Conservation (phyloP, 2,113 vertebrate species). For the Nothocercus nigrocapillus region DNA sequence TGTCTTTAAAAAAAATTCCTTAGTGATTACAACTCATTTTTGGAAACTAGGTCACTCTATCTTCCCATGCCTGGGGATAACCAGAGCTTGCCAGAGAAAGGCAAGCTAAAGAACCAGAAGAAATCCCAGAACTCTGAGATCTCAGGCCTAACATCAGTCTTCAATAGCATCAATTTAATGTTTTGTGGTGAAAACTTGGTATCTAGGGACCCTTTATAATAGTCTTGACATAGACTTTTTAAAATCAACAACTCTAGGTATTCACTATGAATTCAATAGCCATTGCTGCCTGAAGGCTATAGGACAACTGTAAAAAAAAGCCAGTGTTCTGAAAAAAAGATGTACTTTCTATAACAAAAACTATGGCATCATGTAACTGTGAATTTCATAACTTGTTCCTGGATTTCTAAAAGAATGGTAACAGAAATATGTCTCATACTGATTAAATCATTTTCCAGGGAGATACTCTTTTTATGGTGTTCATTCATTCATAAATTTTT, state of each 20-base stretch:
- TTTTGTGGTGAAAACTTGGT: constrained; percentile 17
- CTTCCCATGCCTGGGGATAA: constrained; percentile 50
- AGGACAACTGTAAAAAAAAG: neutral
- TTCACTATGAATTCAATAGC: constrained; percentile 1
- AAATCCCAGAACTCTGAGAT: constrained; percentile 21
- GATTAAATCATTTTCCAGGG: neutral
- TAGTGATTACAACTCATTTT: constrained; percentile 51
- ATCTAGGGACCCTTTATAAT: neutral
- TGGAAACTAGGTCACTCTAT: constrained; percentile 61
- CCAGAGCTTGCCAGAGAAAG: constrained; percentile 49
- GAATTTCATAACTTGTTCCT: neutral
- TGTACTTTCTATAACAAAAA: neutral
- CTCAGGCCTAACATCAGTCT: neutral
- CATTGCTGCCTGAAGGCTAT: neutral
- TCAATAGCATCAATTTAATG: neutral
- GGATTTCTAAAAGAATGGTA: neutral
- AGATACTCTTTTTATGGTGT: neutral
- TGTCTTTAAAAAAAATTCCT: neutral
- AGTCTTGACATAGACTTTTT: constrained; percentile 37
- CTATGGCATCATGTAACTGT: neutral
- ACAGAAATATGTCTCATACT: neutral
- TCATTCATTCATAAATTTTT: neutral
- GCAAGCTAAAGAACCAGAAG: constrained; percentile 5
- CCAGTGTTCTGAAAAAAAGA: neutral
- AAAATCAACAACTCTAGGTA: constrained; percentile 5